phyloP scores from a whole-genome alignment of 1,140 invertebrate genomes.

The Pinna nobilis region DNA sequence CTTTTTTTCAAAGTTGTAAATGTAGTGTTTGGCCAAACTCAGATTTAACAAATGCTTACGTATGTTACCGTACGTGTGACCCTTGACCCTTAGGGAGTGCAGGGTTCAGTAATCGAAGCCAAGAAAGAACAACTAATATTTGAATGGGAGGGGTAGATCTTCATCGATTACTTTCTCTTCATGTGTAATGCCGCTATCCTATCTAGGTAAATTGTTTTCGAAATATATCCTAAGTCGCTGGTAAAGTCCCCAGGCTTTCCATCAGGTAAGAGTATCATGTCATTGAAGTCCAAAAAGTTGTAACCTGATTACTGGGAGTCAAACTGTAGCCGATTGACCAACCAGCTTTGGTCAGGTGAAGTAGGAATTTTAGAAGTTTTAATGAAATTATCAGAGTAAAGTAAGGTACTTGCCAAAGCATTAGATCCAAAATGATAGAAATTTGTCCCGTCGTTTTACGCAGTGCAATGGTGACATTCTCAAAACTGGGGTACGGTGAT shows the following conservation, averaged over 20 bases:
- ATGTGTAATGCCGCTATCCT: slow-evolving; percentile 25
- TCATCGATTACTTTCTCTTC: slow-evolving; percentile 12
- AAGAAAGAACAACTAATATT: slow-evolving; percentile 39
- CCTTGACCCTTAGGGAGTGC: slow-evolving; percentile 27
- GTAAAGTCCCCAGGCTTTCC: slow-evolving; percentile 45
- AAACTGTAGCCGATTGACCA: slow-evolving; percentile 43
- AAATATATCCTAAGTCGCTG: slow-evolving; percentile 33
- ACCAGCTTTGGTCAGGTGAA: slow-evolving; percentile 35
- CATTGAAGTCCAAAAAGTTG: too few species aligned
- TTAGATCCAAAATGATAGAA: slow-evolving; percentile 30
- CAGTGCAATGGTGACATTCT: not conserved
- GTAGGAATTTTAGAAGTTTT: slow-evolving; percentile 44
- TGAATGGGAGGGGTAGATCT: slow-evolving; percentile 38
- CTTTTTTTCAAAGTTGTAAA: too few species aligned
- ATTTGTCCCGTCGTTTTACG: slow-evolving; percentile 20
- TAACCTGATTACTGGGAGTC: slow-evolving; percentile 45
- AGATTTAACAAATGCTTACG: slow-evolving; percentile 38
- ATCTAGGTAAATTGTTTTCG: slow-evolving; percentile 38
- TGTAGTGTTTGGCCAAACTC: slow-evolving; percentile 40
- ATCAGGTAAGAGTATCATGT: too few species aligned
- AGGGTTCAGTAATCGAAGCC: slow-evolving; percentile 38
- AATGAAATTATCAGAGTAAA: slow-evolving; percentile 45
- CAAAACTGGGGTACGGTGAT: too few species aligned
- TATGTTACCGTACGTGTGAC: slow-evolving; percentile 27
- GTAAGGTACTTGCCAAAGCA: slow-evolving; percentile 47